Conservation (phyloP, 1,140 invertebrate species). For the Drosophila biarmipes region DNA sequence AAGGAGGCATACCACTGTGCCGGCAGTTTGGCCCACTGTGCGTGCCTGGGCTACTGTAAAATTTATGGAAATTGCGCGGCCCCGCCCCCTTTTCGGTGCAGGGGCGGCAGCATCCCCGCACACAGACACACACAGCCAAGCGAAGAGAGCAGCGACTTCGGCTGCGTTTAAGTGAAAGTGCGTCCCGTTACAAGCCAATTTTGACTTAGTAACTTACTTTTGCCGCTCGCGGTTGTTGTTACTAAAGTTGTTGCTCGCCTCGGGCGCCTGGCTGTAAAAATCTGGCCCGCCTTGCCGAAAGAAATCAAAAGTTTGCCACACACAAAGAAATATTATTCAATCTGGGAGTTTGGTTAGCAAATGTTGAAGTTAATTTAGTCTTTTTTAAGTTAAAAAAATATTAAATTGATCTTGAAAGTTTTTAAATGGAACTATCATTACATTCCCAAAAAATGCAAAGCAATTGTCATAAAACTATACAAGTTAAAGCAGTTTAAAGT, state of each 20-base stretch:
- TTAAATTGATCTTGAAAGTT: too few species aligned
- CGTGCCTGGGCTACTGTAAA: conserved; percentile 11
- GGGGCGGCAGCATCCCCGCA: conserved; percentile 10
- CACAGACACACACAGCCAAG: background rate
- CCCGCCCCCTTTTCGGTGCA: conserved; percentile 29
- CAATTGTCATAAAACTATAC: too few species aligned
- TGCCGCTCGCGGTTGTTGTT: conserved; percentile 24
- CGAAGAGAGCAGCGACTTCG: conserved; percentile 8
- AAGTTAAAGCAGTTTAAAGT: too few species aligned
- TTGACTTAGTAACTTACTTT: conserved; percentile 75
- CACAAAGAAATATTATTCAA: too few species aligned
- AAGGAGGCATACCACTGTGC: background rate
- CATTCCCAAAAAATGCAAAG: too few species aligned
- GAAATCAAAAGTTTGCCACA: conserved; percentile 67
- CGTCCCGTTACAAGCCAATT: conserved; percentile 73
- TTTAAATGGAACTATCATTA: too few species aligned
- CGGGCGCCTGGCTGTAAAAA: conserved; percentile 55
- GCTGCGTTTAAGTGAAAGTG: conserved; percentile 62
- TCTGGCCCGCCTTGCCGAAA: conserved; percentile 49
- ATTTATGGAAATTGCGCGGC: conserved; percentile 38
- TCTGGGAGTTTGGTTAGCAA: too few species aligned
- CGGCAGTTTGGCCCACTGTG: conserved; percentile 1
- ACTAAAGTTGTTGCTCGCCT: conserved; percentile 20
- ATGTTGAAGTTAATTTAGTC: too few species aligned
- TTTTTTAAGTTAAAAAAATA: too few species aligned